These are phyloP conservation scores for Poeciliopsis presidionis DNA, from an alignment of 2,797 vertebrate species.

Conservation along the genomic window DNA sequence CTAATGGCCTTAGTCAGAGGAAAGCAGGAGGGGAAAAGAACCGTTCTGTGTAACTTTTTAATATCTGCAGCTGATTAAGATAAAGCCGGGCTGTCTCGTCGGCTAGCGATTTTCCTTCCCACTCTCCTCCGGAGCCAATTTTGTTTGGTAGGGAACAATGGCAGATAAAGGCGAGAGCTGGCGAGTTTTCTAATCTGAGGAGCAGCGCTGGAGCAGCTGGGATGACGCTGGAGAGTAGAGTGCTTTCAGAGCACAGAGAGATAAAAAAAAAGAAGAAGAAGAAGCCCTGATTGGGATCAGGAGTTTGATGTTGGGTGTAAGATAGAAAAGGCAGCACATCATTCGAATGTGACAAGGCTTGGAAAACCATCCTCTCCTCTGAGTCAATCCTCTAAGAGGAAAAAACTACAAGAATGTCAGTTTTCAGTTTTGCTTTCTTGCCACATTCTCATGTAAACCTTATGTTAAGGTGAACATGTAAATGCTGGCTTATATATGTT, in stretches of 20 bases:
- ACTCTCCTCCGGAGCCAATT: conserved; percentile 73
- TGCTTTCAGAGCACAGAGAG: conserved; percentile 69
- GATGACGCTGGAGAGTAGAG: conserved; percentile 66
- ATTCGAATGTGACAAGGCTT: conserved; percentile 51
- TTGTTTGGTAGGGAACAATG: conserved; percentile 69
- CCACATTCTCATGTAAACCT: neutral
- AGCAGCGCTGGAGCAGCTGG: conserved; percentile 60
- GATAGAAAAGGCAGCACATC: conserved; percentile 73
- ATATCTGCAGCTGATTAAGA: conserved; percentile 77
- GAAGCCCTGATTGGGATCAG: conserved; percentile 73
- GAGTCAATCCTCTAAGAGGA: conserved; percentile 31
- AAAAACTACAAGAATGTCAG: conserved; percentile 6
- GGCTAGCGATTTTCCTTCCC: conserved; percentile 56
- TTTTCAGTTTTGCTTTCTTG: neutral
- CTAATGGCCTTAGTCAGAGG: conserved; percentile 60
- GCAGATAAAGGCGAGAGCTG: conserved; percentile 74
- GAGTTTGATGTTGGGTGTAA: conserved; percentile 72
- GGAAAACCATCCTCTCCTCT: conserved; percentile 39
- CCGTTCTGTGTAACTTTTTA: conserved; percentile 73
- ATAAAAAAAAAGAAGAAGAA: conserved; percentile 48
- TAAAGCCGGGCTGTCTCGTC: conserved; percentile 66
- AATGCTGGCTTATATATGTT: neutral
- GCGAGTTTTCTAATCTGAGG: conserved; percentile 76
- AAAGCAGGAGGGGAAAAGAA: conserved; percentile 49
- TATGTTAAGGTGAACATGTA: neutral